Evolutionary conservation across 2,797 vertebrate genomes (phyloP).

Genomic region (Sebastes jordani): DNA sequence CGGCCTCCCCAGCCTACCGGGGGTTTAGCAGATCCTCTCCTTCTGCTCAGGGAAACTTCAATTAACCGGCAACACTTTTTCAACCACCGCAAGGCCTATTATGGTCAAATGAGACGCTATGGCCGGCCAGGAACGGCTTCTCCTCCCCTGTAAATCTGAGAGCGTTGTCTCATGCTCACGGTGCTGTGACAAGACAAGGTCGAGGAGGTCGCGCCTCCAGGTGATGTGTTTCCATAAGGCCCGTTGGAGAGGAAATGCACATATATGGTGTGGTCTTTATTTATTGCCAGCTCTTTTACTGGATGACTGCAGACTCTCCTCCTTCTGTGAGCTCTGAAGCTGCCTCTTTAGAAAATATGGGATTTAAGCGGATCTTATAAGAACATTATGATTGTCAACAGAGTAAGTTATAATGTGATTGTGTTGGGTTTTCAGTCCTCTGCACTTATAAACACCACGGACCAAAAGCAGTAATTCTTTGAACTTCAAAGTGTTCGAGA

Average conservation of each 20-base stretch:
- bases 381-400: constrained; percentile 25
- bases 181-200: constrained; percentile 79
- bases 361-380: constrained; percentile 28
- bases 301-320: constrained; percentile 53
- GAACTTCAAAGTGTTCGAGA: constrained; percentile 37
- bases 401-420: constrained; percentile 7
- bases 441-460: constrained; percentile 25
- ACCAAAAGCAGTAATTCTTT: constrained; percentile 42
- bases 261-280: constrained; percentile 83
- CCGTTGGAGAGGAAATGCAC: constrained; percentile 75
- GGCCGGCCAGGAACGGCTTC: constrained; percentile 66
- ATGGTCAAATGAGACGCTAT: constrained; percentile 81
- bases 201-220: constrained; percentile 73
- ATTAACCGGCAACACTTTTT: constrained; percentile 78
- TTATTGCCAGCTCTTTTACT: constrained; percentile 75
- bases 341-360: neutral
- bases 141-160: constrained; percentile 80
- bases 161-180: constrained; percentile 75
- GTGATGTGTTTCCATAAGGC: constrained; percentile 85
- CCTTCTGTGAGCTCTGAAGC: constrained; percentile 38
- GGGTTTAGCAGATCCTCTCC: constrained; percentile 73
- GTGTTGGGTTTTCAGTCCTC: neutral
- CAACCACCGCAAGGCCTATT: constrained; percentile 79
- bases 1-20: constrained; percentile 41
- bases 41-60: constrained; percentile 78